Percentiles rank a stretch among this genome's conserved stretches.
Evolutionary conservation across 2,113 vertebrate species (phyloP).

Genomic region (Trogon melanurus): DNA sequence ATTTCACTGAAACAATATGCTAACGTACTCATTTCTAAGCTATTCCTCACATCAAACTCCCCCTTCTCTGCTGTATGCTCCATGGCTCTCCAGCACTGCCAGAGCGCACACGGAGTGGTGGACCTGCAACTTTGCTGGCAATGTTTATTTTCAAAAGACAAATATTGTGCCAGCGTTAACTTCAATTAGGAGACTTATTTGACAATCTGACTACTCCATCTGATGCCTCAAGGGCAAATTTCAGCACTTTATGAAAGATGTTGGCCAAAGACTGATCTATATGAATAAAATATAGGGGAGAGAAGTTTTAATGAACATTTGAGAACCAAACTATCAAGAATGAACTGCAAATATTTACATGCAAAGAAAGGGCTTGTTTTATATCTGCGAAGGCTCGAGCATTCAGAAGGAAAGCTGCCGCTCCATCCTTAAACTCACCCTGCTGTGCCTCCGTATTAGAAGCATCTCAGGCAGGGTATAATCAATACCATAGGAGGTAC

Average conservation of each 20-base stretch:
- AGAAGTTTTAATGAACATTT: conserved; percentile 61
- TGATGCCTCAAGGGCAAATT: conserved; percentile 85
- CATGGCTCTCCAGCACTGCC: conserved; percentile 41
- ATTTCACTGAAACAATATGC: conserved; percentile 17
- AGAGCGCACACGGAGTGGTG: conserved; percentile 19
- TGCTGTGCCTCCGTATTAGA: neutral
- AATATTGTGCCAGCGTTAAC: conserved; percentile 78
- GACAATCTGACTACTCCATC: conserved; percentile 83
- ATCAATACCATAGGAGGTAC: neutral
- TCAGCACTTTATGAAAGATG: conserved; percentile 74
- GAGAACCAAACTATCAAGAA: conserved; percentile 54
- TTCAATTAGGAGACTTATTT: conserved; percentile 81
- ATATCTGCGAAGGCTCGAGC: neutral
- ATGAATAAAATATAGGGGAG: conserved; percentile 76
- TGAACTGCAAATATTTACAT: conserved; percentile 46
- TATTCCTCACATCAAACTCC: neutral
- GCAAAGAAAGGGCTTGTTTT: conserved; percentile 44
- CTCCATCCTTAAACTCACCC: neutral
- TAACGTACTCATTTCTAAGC: neutral
- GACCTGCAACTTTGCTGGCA: conserved; percentile 70
- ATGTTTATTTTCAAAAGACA: conserved; percentile 80
- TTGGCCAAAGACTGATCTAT: conserved; percentile 56
- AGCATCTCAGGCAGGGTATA: neutral
- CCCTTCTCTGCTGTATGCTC: neutral
- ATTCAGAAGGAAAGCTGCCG: neutral